Base-by-base conservation (phyloP, 2,888 invertebrate species). In the Leucoma salicis region DNA sequence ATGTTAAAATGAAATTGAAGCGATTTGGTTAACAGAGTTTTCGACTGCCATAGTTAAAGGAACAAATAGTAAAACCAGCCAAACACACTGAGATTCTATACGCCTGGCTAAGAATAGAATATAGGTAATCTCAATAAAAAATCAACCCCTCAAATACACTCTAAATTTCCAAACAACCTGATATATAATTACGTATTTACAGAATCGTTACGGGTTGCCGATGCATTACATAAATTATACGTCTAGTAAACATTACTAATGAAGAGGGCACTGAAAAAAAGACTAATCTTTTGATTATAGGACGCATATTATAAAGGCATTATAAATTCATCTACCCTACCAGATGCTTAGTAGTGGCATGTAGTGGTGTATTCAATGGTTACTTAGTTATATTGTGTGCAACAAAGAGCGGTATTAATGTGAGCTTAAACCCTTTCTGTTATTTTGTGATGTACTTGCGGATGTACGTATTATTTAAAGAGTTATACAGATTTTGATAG, bases 261-360 rank as follows among this genome's bases (percentile, higher is more conserved):
- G 82, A 82, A 84, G 78, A 73, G 70, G 57, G 63, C 71, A 87
- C 86, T 88, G 88, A 88, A 88, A 89, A 88, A 89, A 88, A 68
- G 79, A 82, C 65, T 81, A 85, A 87, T 84, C 82, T 73, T 62
- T 69, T 84, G 85, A 87, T 88, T 86, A 84, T 81, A 75, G 78
- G 70, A 78, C 63, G 66, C 57, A 64, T 68, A 87, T 88, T 86
- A 84, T 81, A 76, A 79, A 70, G 76, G 75, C 79, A 88, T 88
- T 88, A 88, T 79, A 83, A 83, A 84, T 67, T 49, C 78, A 87
- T 88, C 82, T 76, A 74, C 73, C 78, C 82, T 75, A 73, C 71
- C 82, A 78, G 77, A 75, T 79, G 81, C 58, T 70, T 69, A 64
- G 54, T 46, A 55, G 66, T 70, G 70, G 81, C 68, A 71, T 73